Conservation (phyloP, 2,888 invertebrate genomes). For the Rhopalosiphum nymphaeae region DNA sequence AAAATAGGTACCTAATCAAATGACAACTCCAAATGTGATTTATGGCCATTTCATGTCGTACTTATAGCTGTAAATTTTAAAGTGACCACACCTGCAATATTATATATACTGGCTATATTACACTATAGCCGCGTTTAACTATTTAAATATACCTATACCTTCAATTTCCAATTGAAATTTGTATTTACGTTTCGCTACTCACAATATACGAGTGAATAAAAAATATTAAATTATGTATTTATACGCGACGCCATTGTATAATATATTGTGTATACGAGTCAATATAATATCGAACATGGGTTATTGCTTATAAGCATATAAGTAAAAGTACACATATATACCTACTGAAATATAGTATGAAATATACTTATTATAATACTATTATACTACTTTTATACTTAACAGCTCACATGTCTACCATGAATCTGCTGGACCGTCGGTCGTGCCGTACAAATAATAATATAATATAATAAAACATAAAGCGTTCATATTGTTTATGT, state of each 20-base stretch:
- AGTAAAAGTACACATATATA: not conserved
- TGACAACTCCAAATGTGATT: conserved; percentile 3
- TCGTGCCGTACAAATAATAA: not conserved
- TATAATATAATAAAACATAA: not conserved
- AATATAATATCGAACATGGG: not conserved
- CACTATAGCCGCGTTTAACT: not conserved
- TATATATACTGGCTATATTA: not conserved
- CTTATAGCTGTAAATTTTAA: not conserved
- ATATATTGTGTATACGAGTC: not conserved
- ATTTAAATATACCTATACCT: not conserved
- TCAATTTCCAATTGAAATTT: not conserved
- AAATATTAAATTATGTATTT: conserved; percentile 9
- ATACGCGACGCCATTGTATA: not conserved
- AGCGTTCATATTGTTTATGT: not conserved
- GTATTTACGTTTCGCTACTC: not conserved
- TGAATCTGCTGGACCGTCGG: not conserved
- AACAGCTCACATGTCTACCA: not conserved
- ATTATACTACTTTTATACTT: not conserved
- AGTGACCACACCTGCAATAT: conserved; percentile 1
- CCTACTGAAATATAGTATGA: not conserved
- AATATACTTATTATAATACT: too few relatives aligned
- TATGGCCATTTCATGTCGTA: not conserved
- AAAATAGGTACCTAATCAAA: conserved; percentile 1
- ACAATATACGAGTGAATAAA: not conserved
- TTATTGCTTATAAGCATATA: not conserved